Conservation (phyloP, 2,797 vertebrate genomes). For the Hemitrygon akajei region DNA sequence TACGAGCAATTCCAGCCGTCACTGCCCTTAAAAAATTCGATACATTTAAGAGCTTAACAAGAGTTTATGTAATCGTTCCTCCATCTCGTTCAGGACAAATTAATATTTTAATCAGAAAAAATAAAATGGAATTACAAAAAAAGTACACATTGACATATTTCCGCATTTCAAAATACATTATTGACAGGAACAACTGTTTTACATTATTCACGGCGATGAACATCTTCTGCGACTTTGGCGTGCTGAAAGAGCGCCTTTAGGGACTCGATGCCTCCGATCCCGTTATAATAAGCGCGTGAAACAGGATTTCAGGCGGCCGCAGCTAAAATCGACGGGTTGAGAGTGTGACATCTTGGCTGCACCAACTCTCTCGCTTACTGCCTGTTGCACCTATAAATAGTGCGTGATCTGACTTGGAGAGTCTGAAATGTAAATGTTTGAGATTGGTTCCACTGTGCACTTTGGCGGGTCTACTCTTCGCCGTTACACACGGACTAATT, state of each 20-base stretch:
- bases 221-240: background rate
- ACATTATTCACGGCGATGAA: constrained; percentile 8
- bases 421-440: background rate
- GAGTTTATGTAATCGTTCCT: background rate
- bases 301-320: background rate
- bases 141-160: too few relatives aligned
- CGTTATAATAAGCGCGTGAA: background rate
- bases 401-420: background rate
- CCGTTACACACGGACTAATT: background rate
- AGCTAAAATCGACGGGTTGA: background rate
- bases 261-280: background rate
- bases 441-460: too few relatives aligned
- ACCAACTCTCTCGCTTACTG: background rate
- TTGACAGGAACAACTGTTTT: constrained; percentile 2
- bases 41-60: background rate
- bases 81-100: background rate
- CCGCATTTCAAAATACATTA: background rate
- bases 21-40: background rate
- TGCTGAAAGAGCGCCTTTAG: background rate
- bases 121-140: too few relatives aligned
- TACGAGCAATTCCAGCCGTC: background rate
- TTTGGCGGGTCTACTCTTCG: background rate
- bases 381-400: background rate
- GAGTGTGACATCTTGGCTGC: background rate
- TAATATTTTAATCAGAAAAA: too few relatives aligned